These are phyloP conservation scores for Mus pahari DNA, from an alignment of 2,113 vertebrate genomes.

Conservation along the genomic window DNA sequence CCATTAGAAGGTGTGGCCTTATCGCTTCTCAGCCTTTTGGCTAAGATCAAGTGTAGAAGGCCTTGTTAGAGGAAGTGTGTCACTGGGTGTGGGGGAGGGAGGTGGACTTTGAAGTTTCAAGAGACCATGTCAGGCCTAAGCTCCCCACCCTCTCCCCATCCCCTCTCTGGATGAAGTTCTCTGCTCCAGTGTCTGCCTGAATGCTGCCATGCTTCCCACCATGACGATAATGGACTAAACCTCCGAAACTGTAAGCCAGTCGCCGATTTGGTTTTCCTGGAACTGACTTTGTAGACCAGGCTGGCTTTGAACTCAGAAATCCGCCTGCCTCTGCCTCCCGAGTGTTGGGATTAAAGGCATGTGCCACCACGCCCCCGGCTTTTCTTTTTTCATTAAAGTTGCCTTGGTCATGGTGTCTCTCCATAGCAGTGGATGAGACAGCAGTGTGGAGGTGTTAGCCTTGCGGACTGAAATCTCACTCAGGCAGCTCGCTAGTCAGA, in stretches of 20 bases:
- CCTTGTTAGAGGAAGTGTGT: background rate
- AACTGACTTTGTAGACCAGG: no score
- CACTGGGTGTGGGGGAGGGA: background rate
- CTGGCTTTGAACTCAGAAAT: no score
- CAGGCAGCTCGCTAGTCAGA: background rate
- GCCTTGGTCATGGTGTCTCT: background rate
- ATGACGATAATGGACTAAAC: background rate
- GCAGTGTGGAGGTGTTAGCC: background rate
- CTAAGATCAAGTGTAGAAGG: no score
- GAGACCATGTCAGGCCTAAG: background rate
- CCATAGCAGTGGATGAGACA: background rate
- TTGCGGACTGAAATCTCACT: background rate
- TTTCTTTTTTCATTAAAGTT: background rate
- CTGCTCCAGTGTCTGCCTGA: background rate
- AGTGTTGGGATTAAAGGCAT: no score
- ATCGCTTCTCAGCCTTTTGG: no score
- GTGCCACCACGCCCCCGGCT: no score
- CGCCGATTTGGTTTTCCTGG: no score
- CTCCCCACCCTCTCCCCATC: no score
- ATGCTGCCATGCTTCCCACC: background rate
- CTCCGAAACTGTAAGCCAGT: background rate
- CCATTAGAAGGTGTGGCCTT: background rate
- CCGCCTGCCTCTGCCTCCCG: no score
- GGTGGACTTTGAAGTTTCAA: background rate
- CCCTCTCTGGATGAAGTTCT: background rate